Evolutionary conservation across 2,888 invertebrate genomes (phyloP).

Genomic region (Zeuzera pyrina): DNA sequence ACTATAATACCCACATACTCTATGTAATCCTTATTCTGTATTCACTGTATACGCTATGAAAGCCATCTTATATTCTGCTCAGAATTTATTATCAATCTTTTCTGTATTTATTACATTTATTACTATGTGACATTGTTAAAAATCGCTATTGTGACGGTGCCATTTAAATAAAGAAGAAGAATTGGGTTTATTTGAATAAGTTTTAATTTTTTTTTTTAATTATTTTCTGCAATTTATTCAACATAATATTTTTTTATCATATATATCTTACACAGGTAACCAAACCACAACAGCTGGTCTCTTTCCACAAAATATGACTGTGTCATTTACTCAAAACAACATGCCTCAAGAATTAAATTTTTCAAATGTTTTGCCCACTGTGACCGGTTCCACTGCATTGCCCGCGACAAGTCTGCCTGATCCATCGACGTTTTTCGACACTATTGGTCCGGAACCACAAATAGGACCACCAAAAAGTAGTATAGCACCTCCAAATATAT

Average conservation of each 20-base stretch:
- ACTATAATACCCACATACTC: too few relatives aligned
- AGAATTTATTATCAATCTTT: too few relatives aligned
- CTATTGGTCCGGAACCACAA: conserved; percentile 54
- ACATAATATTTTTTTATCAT: neutral
- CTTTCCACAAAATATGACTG: conserved; percentile 38
- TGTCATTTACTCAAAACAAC: conserved; percentile 40
- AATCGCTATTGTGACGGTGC: neutral
- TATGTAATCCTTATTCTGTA: too few relatives aligned
- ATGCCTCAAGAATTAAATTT: conserved; percentile 39
- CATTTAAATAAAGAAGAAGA: neutral
- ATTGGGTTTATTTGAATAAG: neutral
- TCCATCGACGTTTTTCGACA: conserved; percentile 66
- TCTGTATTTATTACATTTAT: neutral
- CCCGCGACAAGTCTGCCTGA: conserved; percentile 58
- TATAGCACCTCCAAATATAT: conserved; percentile 29
- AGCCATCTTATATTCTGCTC: too few relatives aligned
- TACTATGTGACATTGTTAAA: neutral
- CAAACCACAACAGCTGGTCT: conserved; percentile 29
- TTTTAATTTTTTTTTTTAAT: neutral
- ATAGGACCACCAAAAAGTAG: conserved; percentile 36
- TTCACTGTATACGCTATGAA: too few relatives aligned
- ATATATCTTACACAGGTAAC: conserved; percentile 19
- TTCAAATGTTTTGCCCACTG: conserved; percentile 45
- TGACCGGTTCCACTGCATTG: conserved; percentile 42
- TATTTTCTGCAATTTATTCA: neutral